phyloP scores from a whole-genome alignment of 2,888 invertebrate species.

The Cacoxenus indagator region DNA sequence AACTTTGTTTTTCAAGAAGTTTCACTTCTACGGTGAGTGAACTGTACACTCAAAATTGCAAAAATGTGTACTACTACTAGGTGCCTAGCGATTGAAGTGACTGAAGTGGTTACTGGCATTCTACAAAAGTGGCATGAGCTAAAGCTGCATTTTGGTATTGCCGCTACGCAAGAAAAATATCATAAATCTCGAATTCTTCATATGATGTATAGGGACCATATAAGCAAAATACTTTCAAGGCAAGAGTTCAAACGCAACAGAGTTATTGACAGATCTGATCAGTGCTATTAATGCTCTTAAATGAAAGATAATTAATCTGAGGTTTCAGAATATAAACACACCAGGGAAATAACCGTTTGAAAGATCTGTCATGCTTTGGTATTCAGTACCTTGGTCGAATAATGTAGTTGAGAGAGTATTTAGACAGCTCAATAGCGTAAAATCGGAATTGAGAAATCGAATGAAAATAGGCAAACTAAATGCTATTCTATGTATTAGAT shows the following conservation, averaged over 20 bases:
- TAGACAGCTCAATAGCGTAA: too few species aligned
- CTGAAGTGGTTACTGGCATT: too few species aligned
- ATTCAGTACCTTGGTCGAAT: constrained; percentile 27
- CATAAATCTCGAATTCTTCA: not conserved
- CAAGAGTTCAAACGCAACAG: not conserved
- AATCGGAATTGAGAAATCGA: constrained; percentile 26
- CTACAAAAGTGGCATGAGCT: too few species aligned
- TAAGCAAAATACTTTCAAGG: constrained; percentile 17
- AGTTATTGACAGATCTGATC: constrained; percentile 11
- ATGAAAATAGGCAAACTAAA: constrained; percentile 22
- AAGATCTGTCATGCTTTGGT: not conserved
- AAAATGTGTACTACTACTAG: too few species aligned
- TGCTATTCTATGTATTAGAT: constrained; percentile 16
- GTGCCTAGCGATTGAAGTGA: too few species aligned
- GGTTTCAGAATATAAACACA: not conserved
- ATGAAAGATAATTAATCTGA: constrained; percentile 19
- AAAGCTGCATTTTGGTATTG: not conserved
- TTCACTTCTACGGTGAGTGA: too few species aligned
- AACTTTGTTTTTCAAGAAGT: too few species aligned
- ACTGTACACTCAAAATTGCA: too few species aligned
- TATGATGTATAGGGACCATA: not conserved
- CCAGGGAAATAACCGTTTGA: not conserved
- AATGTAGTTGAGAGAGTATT: too few species aligned
- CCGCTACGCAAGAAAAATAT: not conserved
- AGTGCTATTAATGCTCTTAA: constrained; percentile 22